Base-by-base conservation (phyloP, 1,140 invertebrate genomes). In the Lepidotrigona ventralis region DNA sequence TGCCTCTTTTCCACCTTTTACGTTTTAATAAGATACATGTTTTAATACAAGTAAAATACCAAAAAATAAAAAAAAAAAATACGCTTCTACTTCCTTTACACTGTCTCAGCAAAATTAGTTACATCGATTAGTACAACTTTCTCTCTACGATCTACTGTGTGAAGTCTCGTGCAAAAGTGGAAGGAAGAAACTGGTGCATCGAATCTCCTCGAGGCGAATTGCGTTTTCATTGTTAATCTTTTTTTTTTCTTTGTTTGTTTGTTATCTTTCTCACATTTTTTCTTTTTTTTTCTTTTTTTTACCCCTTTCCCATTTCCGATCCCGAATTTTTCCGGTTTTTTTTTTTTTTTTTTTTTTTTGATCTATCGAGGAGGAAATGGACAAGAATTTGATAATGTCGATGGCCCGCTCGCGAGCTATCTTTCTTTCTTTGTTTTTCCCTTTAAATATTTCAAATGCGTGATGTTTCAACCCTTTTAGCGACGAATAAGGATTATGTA, bases 181-280 rank as follows among this genome's bases (percentile, higher is more conserved):
- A 89, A 88, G 87, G 87, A 89, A 89, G 88, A 89, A 86, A 89
- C 85, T 89, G 88, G 87, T 89, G 85, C 87, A 89, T 89, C 88
- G 88, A 89, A 89, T 89, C 88, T 88, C 88, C 85, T 89, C 85
- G 87, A 89, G 88, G 83, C 84, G 78, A 89, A 89, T 83, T 58
- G 81, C 81, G 73, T 73, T 82, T 76, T 33, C n/a, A 63, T 56
- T 39, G 26, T 26, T 68, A 26, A 68, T 17, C 19, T 15, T n/a
- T n/a, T n/a, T 14, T n/a, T 17, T 46, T 12, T 46, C 19, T 12
- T 60, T 64, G 6, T 29, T 14, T 21, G 15, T 21, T 56, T 2
- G 15, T 54, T 19, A 17, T 15, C 14, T 54, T 54, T 54, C 14
- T 17, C 19, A 6, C 19, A 21, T 77, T 58, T 56, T 58, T 14